Base-by-base conservation (phyloP, 1,140 invertebrate genomes). In the Sinonovacula constricta region DNA sequence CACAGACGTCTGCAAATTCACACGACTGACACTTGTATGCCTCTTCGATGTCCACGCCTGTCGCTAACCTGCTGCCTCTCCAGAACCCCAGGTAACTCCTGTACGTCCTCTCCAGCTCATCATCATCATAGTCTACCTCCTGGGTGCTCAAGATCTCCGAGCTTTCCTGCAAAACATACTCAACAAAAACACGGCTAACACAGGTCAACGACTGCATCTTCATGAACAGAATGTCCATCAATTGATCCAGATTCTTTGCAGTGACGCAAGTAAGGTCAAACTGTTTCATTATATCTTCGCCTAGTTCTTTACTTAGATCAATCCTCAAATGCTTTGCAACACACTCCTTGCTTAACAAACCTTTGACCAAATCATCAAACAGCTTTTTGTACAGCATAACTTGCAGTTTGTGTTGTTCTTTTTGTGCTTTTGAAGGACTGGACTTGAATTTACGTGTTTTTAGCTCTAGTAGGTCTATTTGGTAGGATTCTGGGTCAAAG, bases 41-140 rank as follows among this genome's bases (percentile, higher is more conserved):
- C 36, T 89, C 88, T 70, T 89, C 88, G 65, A 89, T 85, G 15
- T 88, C 88, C 24, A 89, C 88, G 22, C 88, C 88, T 56, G 30
- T 45, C 28, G 71, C 39, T 57, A 79, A 63, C 14, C 88, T 75
- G 12, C 81, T 39, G 30, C 88, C 88, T 54, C 69, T 68, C 88
- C 88, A 89, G 60, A 86, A 89, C 30, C 81, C 54, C 33, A 85
- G n/a, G 56, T 76, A 86, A 45, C 86, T 45, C 31, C 31, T 39
- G 70, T 79, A 86, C 34, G 63, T 36, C 18, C 26, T 65, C 24
- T 62, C 34, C 51, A 89, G 28, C 53, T 83, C 81, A 14, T 69
- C 56, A 14, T 83, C 84, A 71, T 83, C 56, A 72, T 87, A 86
- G 3, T 54, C 28, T 3, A 85, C 79, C 51, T 74, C 57, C 22